phyloP scores from a whole-genome alignment of 92 coral and sea anemone species.

The Desmophyllum pertusum region DNA sequence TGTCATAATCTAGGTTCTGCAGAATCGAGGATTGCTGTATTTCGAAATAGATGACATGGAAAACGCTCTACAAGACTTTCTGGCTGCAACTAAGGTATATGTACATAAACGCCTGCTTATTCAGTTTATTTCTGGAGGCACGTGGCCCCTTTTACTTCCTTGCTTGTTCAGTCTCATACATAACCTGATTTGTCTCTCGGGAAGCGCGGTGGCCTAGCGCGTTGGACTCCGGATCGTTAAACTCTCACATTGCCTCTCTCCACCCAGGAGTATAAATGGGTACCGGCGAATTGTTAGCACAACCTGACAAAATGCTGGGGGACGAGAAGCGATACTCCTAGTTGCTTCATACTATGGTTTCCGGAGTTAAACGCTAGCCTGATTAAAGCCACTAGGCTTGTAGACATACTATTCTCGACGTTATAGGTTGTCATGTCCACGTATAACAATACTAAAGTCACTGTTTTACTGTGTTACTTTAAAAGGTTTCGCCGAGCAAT shows the following conservation, averaged over 20 bases:
- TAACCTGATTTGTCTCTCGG: too few species aligned
- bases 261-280: too few species aligned
- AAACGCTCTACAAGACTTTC: slow-evolving; percentile 91
- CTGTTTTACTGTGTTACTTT: not conserved
- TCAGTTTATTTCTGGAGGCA: too few species aligned
- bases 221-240: too few species aligned
- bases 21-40: slow-evolving; percentile 94
- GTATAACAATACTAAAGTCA: not conserved
- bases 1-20: slow-evolving; percentile 69
- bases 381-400: too few species aligned
- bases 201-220: too few species aligned
- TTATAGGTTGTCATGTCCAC: not conserved
- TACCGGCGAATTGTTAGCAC: too few species aligned
- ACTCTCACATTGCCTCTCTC: too few species aligned
- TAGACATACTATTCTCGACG: too few species aligned
- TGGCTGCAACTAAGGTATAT: slow-evolving; percentile 83
- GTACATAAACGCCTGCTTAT: slow-evolving; percentile 23
- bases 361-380: too few species aligned
- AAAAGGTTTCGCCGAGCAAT: slow-evolving; percentile 75
- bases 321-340: not conserved
- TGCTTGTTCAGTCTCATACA: not conserved
- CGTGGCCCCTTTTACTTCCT: not conserved
- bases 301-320: too few species aligned
- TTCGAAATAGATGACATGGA: slow-evolving; percentile 87
- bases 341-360: too few species aligned